Evolutionary conservation across 2,113 vertebrate species (phyloP).

Genomic region (Tachysurus vachellii): DNA sequence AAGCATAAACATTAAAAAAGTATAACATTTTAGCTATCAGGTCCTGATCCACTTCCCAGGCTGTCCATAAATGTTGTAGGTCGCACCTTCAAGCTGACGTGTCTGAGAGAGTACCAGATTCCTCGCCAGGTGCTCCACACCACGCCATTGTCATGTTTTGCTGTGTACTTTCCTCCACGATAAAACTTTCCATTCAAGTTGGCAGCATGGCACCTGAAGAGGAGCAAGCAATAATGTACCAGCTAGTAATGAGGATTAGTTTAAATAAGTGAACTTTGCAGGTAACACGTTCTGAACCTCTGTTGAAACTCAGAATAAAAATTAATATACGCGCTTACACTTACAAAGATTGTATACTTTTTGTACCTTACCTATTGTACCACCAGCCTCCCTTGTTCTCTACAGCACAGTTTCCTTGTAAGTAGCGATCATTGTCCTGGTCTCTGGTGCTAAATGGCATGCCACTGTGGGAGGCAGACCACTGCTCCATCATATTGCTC

Average conservation of each 20-base stretch:
- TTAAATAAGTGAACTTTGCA: neutral
- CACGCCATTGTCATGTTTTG: constrained; percentile 76
- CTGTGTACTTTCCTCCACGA: constrained; percentile 76
- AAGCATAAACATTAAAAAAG: constrained; percentile 1
- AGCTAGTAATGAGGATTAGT: neutral
- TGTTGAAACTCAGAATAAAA: neutral
- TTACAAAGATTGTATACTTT: neutral
- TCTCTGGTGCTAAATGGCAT: constrained; percentile 88
- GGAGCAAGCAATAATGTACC: neutral
- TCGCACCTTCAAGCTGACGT: constrained; percentile 84
- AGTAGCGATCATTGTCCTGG: constrained; percentile 84
- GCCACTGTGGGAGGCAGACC: constrained; percentile 81
- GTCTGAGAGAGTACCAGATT: constrained; percentile 86
- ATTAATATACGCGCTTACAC: neutral
- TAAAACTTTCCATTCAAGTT: constrained; percentile 87
- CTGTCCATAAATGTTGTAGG: constrained; percentile 73
- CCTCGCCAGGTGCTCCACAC: constrained; percentile 87
- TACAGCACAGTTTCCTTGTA: constrained; percentile 81
- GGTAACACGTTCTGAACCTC: neutral
- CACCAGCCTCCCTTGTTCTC: constrained; percentile 87
- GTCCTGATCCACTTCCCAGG: constrained; percentile 76
- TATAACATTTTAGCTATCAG: constrained; percentile 30
- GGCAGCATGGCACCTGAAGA: constrained; percentile 81
- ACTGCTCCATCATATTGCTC: constrained; percentile 77
- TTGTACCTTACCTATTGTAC: constrained; percentile 84